phyloP scores from a whole-genome alignment of 2,113 vertebrate species.

The Eptesicus fuscus region DNA sequence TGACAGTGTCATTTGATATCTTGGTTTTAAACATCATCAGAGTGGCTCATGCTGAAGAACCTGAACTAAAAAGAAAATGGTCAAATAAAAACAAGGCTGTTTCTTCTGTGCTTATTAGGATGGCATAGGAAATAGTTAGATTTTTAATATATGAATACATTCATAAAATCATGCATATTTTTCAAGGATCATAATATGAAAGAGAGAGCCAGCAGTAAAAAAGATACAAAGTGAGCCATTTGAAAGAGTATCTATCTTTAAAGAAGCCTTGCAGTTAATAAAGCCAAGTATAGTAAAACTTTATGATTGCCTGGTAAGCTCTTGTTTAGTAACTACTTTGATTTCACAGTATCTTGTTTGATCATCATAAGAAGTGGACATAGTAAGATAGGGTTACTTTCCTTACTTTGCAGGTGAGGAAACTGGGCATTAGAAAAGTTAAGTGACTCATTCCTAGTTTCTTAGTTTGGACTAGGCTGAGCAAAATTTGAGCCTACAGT shows the following conservation, averaged over 20 bases:
- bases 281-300: background rate
- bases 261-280: constrained; percentile 7
- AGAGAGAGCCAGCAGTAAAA: background rate
- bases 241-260: constrained; percentile 11
- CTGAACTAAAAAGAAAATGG: constrained; percentile 54
- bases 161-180: constrained; percentile 21
- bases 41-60: constrained; percentile 38
- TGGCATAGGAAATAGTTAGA: constrained; percentile 14
- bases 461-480: background rate
- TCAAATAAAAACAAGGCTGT: constrained; percentile 8
- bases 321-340: background rate
- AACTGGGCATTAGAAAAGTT: constrained; percentile 2
- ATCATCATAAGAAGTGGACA: background rate
- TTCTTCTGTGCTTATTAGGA: constrained; percentile 12
- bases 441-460: background rate
- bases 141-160: background rate
- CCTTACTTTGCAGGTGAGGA: background rate
- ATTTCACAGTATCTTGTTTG: constrained; percentile 15
- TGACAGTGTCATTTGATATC: constrained; percentile 59
- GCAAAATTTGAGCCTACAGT: background rate
- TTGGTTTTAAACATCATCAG: constrained; percentile 51
- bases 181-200: background rate
- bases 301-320: background rate
- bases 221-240: background rate
- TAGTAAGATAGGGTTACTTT: background rate